These are phyloP conservation scores for Nasonovia ribisnigri DNA, from an alignment of 2,888 invertebrate genomes.

Conservation along the genomic window DNA sequence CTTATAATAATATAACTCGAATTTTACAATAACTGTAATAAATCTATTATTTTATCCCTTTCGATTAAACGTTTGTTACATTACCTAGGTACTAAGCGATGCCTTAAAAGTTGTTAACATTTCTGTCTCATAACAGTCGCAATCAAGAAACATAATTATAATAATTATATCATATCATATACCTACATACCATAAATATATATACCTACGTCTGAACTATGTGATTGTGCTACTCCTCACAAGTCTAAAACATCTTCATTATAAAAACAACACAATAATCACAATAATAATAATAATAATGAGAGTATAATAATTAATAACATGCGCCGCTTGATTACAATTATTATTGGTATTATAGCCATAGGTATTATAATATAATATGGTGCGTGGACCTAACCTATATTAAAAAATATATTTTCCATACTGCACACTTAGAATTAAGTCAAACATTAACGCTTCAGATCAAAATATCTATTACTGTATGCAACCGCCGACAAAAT, in stretches of 20 bases:
- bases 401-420: neutral
- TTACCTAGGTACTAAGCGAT: neutral
- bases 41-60: neutral
- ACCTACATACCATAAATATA: no score
- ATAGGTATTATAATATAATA: no score
- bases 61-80: neutral
- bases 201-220: no score
- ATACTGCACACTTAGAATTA: neutral
- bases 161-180: neutral
- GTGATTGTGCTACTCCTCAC: neutral
- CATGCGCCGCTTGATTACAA: neutral
- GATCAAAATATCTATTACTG: neutral
- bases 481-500: neutral
- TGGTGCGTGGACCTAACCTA: no score
- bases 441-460: neutral
- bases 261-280: neutral
- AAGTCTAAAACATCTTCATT: neutral
- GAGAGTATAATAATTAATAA: neutral
- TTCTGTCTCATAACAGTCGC: neutral
- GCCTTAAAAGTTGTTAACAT: neutral
- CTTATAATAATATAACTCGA: no score
- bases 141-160: neutral
- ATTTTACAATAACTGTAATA: neutral
- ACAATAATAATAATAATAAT: neutral
- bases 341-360: neutral